phyloP scores from a whole-genome alignment of 2,113 vertebrate genomes.

The Erinaceus europaeus region DNA sequence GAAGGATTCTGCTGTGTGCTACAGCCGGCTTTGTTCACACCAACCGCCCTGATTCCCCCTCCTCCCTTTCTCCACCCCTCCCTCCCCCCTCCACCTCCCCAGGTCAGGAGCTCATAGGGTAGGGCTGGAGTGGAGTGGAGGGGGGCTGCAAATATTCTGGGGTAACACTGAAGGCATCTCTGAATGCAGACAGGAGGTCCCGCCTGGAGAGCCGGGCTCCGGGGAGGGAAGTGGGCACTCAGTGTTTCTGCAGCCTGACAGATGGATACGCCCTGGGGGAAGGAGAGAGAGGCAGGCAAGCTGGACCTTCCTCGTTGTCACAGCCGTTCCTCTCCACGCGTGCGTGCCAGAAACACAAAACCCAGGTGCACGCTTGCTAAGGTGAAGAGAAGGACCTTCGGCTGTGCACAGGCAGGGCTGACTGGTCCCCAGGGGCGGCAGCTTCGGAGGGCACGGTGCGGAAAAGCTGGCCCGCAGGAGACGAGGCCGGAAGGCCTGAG shows the following conservation, averaged over 20 bases:
- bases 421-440: conserved; percentile 16
- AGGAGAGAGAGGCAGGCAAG: conserved; percentile 57
- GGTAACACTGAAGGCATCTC: conserved; percentile 30
- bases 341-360: conserved; percentile 7
- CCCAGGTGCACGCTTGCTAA: conserved; percentile 60
- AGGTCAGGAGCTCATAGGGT: background rate
- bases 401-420: background rate
- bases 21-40: conserved; percentile 67
- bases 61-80: background rate
- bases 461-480: background rate
- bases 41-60: conserved; percentile 21
- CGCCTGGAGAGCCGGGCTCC: conserved; percentile 38
- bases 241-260: conserved; percentile 67
- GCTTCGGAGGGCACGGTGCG: background rate
- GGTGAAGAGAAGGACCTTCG: conserved; percentile 58
- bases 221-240: conserved; percentile 46
- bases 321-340: background rate
- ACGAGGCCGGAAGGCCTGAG: background rate
- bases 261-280: conserved; percentile 64
- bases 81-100: background rate
- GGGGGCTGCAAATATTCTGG: background rate
- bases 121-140: background rate
- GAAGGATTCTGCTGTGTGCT: conserved; percentile 67
- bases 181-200: conserved; percentile 43
- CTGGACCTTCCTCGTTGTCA: conserved; percentile 55